Evolutionary conservation across 1,140 invertebrate species (phyloP).

Genomic region (Condylostylus longicornis): DNA sequence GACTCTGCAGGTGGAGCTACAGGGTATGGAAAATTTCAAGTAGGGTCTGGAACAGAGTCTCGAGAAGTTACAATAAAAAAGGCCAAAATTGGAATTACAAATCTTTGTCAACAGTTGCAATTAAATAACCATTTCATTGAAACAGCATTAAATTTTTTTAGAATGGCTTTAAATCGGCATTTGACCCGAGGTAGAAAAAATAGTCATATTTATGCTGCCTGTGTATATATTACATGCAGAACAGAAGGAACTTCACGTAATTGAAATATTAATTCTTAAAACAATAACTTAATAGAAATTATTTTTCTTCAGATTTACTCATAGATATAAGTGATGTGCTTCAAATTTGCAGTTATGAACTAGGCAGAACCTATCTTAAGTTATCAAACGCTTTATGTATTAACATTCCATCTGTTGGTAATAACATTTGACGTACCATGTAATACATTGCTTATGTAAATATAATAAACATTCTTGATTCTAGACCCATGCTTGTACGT

Average conservation of each 20-base stretch:
- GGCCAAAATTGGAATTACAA: slow-evolving; percentile 66
- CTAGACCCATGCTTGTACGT: slow-evolving; percentile 91
- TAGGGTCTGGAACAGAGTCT: slow-evolving; percentile 70
- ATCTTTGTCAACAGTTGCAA: slow-evolving; percentile 60
- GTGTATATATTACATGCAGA: slow-evolving; percentile 93
- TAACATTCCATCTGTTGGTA: slow-evolving; percentile 81
- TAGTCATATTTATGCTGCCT: slow-evolving; percentile 88
- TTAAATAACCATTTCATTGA: slow-evolving; percentile 85
- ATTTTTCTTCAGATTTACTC: slow-evolving; percentile 56
- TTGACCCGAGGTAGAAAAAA: slow-evolving; percentile 83
- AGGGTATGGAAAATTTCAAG: slow-evolving; percentile 63
- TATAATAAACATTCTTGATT: no score
- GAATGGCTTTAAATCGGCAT: slow-evolving; percentile 78
- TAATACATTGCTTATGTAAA: no score
- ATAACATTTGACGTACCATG: no score
- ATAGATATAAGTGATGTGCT: slow-evolving; percentile 96
- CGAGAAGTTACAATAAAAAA: slow-evolving; percentile 77
- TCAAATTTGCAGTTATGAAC: slow-evolving; percentile 88
- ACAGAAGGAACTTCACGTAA: slow-evolving; percentile 88
- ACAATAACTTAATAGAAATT: not conserved
- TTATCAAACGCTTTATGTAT: slow-evolving; percentile 80
- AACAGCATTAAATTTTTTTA: slow-evolving; percentile 90
- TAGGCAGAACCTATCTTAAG: slow-evolving; percentile 83
- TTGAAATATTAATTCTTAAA: slow-evolving; percentile 12
- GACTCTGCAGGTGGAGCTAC: slow-evolving; percentile 70